A percentile compares a stretch with the other conserved stretches of the same genome.
Conservation (phyloP, 2,888 invertebrate genomes). For the Volucella bombylans region DNA sequence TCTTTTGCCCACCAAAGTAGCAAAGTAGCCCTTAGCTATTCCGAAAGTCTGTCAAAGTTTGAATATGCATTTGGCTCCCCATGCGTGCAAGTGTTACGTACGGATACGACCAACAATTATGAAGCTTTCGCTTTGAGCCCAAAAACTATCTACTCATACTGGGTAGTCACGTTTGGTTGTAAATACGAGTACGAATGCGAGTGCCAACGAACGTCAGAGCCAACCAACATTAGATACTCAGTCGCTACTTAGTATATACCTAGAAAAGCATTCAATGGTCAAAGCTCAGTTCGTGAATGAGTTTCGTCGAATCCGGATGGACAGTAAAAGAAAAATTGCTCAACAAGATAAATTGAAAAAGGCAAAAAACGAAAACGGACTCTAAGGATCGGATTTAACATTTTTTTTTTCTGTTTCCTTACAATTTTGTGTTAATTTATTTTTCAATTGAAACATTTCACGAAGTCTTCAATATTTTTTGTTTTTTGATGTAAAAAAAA, state of each 20-base stretch:
- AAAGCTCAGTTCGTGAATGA: slow-evolving; percentile 82
- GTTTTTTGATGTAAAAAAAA: slow-evolving; percentile 13
- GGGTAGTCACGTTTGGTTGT: too few relatives aligned
- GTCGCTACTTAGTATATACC: slow-evolving; percentile 78
- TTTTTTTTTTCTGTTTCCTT: slow-evolving; percentile 37
- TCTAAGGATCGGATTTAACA: slow-evolving; percentile 43
- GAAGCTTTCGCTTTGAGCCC: slow-evolving; percentile 61
- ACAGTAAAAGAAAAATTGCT: slow-evolving; percentile 50
- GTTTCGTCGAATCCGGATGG: slow-evolving; percentile 82
- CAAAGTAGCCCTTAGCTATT: slow-evolving; percentile 12
- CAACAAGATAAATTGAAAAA: slow-evolving; percentile 34
- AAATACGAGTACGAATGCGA: too few relatives aligned
- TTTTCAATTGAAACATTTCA: neutral
- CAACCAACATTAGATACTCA: slow-evolving; percentile 48
- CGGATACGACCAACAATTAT: slow-evolving; percentile 2
- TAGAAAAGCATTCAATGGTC: slow-evolving; percentile 79
- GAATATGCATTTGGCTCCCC: slow-evolving; percentile 2
- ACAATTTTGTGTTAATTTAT: slow-evolving; percentile 26
- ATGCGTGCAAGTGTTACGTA: slow-evolving; percentile 15
- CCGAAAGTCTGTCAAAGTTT: slow-evolving; percentile 9
- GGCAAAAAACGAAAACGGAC: slow-evolving; percentile 33
- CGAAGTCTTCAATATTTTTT: neutral
- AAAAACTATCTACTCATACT: slow-evolving; percentile 13
- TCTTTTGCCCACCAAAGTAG: neutral
- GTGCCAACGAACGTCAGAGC: slow-evolving; percentile 19